phyloP scores from a whole-genome alignment of 2,113 vertebrate species.

The Pygoscelis adeliae region DNA sequence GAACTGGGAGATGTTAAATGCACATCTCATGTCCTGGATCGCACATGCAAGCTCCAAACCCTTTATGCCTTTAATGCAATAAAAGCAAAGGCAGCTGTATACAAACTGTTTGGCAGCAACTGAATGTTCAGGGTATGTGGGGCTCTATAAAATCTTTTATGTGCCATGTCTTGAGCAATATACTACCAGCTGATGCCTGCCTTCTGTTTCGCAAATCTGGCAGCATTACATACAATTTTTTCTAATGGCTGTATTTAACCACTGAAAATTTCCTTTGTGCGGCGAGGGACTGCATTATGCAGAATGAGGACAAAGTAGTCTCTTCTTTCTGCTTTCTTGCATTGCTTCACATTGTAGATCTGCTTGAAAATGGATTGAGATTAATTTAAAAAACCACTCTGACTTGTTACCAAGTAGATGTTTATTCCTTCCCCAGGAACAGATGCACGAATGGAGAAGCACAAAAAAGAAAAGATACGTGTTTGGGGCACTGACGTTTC shows the following conservation, averaged over 20 bases:
- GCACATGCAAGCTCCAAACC: neutral
- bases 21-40: neutral
- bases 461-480: fast-evolving
- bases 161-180: conserved; percentile 25
- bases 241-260: conserved; percentile 6
- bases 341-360: fast-evolving
- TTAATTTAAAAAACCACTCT: neutral
- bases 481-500: neutral
- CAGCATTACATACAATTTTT: neutral
- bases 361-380: neutral
- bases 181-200: conserved; percentile 27
- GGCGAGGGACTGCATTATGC: neutral
- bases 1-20: neutral
- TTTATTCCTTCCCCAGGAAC: neutral
- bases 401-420: neutral
- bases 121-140: neutral
- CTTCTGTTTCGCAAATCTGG: neutral
- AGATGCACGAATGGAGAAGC: neutral
- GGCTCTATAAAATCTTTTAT: neutral
- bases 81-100: neutral
- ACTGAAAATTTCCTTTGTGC: neutral
- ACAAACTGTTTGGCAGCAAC: neutral
- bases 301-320: neutral
- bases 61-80: neutral
- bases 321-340: neutral